These are phyloP conservation scores for Panagrolaimus sp. DNA, from an alignment of 1,140 invertebrate species.

Conservation along the genomic window DNA sequence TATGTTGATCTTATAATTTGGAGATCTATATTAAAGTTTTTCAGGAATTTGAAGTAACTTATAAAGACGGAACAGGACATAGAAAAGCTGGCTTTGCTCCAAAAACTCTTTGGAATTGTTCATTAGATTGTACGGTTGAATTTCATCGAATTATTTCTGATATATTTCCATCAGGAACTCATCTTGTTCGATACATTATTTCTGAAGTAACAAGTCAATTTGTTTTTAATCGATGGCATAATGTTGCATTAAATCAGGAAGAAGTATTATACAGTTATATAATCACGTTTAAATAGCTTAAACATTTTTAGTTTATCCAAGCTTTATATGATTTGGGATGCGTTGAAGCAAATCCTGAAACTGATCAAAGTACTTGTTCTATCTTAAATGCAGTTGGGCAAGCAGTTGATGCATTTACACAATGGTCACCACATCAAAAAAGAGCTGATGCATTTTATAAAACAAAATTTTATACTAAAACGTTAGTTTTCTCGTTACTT, in stretches of 20 bases:
- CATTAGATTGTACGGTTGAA: neutral
- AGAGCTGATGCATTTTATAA: no score
- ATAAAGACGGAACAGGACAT: neutral
- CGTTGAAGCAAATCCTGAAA: neutral
- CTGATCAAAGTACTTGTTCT: constrained; percentile 1
- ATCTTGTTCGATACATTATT: neutral
- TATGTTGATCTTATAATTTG: neutral
- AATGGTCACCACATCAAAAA: neutral
- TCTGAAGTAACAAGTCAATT: neutral
- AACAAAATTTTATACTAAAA: no score
- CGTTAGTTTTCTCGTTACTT: no score
- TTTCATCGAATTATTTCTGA: constrained; percentile 1
- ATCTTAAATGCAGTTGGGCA: neutral
- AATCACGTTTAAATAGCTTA: no score
- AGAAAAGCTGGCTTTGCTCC: constrained; percentile 3
- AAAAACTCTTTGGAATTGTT: constrained; percentile 7
- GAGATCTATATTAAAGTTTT: neutral
- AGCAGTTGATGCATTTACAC: neutral
- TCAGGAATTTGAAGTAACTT: neutral
- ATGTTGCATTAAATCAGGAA: neutral
- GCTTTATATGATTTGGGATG: neutral
- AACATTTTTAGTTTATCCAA: neutral
- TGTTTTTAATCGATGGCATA: neutral
- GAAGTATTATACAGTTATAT: neutral
- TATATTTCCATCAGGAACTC: neutral